A percentile compares a stretch with the other conserved stretches of the same genome.
phyloP scores from a whole-genome alignment of 2,888 invertebrate genomes.

The Eupithecia exiguata region DNA sequence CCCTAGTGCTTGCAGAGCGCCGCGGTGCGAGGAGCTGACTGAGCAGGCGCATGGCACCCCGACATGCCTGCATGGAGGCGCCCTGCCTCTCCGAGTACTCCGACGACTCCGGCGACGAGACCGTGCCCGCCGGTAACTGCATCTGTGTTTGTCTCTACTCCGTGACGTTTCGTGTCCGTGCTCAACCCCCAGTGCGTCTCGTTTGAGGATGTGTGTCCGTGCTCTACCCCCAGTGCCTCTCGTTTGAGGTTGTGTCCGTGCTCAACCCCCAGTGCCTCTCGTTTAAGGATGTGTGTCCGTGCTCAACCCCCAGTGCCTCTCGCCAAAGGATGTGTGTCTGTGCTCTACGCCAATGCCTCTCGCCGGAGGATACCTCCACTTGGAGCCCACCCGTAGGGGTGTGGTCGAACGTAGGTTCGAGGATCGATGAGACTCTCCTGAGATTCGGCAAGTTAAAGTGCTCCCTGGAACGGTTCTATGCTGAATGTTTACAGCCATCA shows the following conservation, averaged over 20 bases:
- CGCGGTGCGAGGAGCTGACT: not conserved
- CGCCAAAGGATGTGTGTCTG: no score
- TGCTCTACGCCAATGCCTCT: not conserved
- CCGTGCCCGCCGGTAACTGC: slow-evolving; percentile 80
- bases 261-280: not conserved
- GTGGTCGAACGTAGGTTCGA: not conserved
- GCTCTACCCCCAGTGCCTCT: not conserved
- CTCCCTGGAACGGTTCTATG: not conserved
- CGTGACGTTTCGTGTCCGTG: not conserved
- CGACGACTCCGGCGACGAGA: slow-evolving; percentile 68
- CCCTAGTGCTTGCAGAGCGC: slow-evolving; percentile 54
- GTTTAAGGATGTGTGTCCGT: not conserved
- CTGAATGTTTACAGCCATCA: no score
- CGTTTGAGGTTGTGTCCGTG: no score
- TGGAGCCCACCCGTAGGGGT: not conserved
- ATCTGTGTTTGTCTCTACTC: slow-evolving; percentile 2
- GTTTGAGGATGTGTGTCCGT: not conserved
- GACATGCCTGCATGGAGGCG: slow-evolving; percentile 78
- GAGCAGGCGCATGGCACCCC: slow-evolving; percentile 69
- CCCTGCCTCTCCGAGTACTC: slow-evolving; percentile 57
- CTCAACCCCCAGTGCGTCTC: not conserved
- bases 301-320: not conserved
- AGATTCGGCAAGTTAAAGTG: not conserved
- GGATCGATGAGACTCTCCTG: not conserved
- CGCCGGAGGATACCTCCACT: not conserved